phyloP scores from a whole-genome alignment of 2,797 vertebrate species.

The Spinus pinus region DNA sequence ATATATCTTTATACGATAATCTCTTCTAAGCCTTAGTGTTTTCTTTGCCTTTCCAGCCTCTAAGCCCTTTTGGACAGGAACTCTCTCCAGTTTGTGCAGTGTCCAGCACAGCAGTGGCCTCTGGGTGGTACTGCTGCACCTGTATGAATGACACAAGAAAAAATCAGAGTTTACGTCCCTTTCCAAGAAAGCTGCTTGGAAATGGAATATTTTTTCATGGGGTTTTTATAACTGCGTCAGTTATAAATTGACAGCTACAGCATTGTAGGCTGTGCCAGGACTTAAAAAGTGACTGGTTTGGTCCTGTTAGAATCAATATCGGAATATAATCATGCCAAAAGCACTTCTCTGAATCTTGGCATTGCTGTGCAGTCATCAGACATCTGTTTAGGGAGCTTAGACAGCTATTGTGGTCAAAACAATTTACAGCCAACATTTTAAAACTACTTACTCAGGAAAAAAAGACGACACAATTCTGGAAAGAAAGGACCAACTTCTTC shows the following conservation, averaged over 20 bases:
- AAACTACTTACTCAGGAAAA: conserved; percentile 18
- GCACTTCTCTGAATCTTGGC: conserved; percentile 12
- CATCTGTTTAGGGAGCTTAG: conserved; percentile 37
- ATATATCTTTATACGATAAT: not conserved
- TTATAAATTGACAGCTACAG: not conserved
- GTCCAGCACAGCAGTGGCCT: not conserved
- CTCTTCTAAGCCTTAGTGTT: not conserved
- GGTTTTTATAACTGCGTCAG: not conserved
- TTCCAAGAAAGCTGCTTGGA: conserved; percentile 7
- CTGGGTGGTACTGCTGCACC: conserved; percentile 40
- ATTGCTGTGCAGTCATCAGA: conserved; percentile 17
- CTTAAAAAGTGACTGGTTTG: conserved; percentile 12
- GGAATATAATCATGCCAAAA: conserved; percentile 1
- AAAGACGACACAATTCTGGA: not conserved
- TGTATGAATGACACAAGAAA: not conserved
- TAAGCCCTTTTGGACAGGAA: not conserved
- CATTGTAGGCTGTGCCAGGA: conserved; percentile 3
- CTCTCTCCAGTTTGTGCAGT: not conserved
- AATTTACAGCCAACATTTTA: conserved; percentile 50
- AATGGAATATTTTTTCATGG: not conserved
- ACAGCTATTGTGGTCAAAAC: conserved; percentile 63
- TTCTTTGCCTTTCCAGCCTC: not conserved
- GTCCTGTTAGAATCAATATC: conserved; percentile 9
- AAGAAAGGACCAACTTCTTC: not conserved
- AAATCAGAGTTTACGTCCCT: not conserved